Conservation (phyloP, 2,797 vertebrate species). For the Pangasius djambal region DNA sequence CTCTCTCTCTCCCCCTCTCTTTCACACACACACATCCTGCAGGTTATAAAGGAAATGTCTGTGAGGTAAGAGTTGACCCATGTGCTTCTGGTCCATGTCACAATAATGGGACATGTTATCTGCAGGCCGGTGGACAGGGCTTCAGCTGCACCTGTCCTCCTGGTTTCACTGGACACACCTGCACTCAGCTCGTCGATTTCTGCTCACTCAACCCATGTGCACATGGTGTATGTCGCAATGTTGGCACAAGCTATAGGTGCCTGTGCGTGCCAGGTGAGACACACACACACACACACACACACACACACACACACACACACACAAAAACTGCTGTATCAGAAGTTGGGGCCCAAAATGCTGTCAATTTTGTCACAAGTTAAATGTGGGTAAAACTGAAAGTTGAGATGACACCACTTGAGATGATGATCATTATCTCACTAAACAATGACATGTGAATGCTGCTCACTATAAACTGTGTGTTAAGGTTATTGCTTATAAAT, state of each 20-base stretch:
- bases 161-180: constrained; percentile 90
- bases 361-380: background rate
- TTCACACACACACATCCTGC: constrained; percentile 4
- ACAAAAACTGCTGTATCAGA: background rate
- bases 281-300: background rate
- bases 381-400: background rate
- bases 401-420: background rate
- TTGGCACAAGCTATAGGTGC: constrained; percentile 96
- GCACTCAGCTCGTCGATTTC: constrained; percentile 94
- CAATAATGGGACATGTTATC: constrained; percentile 91
- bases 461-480: background rate
- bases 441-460: background rate
- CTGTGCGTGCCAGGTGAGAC: constrained; percentile 91
- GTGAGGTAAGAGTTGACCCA: constrained; percentile 89
- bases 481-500: background rate
- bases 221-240: constrained; percentile 91
- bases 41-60: constrained; percentile 88
- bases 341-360: background rate
- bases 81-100: constrained; percentile 89
- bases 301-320: constrained; percentile 9
- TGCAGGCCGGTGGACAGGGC: constrained; percentile 77
- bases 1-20: constrained; percentile 8
- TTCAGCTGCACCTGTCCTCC: constrained; percentile 90
- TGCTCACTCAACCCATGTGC: constrained; percentile 95
- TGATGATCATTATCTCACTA: background rate